Evolutionary conservation across 2,888 invertebrate genomes (phyloP), one percentile per base, ranked within the genome.

Genomic region (Yponomeuta sedellus): DNA sequence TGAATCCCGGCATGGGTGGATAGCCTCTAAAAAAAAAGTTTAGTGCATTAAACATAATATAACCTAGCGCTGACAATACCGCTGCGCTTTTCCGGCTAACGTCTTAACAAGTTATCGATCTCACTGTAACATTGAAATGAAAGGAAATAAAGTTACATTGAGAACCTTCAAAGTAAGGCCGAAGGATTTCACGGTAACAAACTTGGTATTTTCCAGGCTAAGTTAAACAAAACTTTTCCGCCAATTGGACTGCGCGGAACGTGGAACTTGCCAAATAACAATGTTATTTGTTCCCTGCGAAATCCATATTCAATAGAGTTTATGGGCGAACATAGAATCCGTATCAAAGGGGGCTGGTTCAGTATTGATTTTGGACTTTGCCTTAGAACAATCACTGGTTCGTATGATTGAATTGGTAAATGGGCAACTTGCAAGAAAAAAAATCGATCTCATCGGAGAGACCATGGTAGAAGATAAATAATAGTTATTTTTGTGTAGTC

Each of bases 161-260:
- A 12, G 5, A 52, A 12, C 16, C 44, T 52, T 12, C 44, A 34
- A 34, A 52, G 44, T 52, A 52, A 52, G 44, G 16, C 44, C 44
- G 16, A 3, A 3, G 44, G 10, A 59, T 59, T 59, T 59, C 25
- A 22, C 22, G 22, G 59, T 20, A 59, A 12, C 59, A 59, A 59
- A 20, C 39, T 61, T 34, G 16, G 62, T 16, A 62, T 34, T 39
- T 62, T 39, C 62, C 34, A 20, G 11, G 62, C 19, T 39, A 62
- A 62, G 39, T 62, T 39, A 62, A 34, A 62, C 62, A 39, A 62
- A 62, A 62, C 39, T 62, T 34, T 62, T 61, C 61, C 61, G 61
- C 11, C 61, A 34, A 61, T 61, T 61, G 25, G 28, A 34, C 61
- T 22, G 10, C 11, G 58, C 20, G 19, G 12, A 11, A 25, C 12